Evolutionary conservation across 1,140 invertebrate species (phyloP).

Genomic region (Megalonaias nervosa): DNA sequence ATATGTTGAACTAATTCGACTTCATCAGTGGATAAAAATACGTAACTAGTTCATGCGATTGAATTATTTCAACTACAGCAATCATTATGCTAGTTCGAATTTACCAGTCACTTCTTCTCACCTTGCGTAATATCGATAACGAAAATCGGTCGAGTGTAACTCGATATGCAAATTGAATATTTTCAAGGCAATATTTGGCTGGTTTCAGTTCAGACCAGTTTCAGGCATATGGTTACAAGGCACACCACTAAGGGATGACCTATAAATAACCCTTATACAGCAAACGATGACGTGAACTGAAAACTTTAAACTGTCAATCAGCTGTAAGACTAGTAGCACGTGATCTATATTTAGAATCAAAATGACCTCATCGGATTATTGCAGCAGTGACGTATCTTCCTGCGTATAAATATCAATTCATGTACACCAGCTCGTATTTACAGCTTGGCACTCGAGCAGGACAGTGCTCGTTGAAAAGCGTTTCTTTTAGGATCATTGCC

Average conservation of each 20-base stretch:
- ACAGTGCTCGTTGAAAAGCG: constrained; percentile 18
- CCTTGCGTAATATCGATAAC: no score
- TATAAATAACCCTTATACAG: constrained; percentile 6
- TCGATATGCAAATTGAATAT: neutral
- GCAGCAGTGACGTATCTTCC: constrained; percentile 27
- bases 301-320: constrained; percentile 23
- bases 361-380: constrained; percentile 26
- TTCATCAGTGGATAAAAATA: no score
- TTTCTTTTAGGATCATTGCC: constrained; percentile 34
- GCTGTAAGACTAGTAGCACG: neutral
- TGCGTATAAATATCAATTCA: constrained; percentile 34
- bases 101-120: no score
- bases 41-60: no score
- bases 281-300: constrained; percentile 13
- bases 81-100: no score
- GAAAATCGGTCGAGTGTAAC: no score
- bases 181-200: neutral
- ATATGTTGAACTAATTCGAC: no score
- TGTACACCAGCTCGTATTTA: constrained; percentile 34
- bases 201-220: constrained; percentile 1
- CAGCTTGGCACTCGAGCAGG: constrained; percentile 23
- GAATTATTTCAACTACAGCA: no score
- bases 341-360: constrained; percentile 29
- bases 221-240: neutral
- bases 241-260: neutral